Percentiles rank a stretch among this genome's conserved stretches.
Evolutionary conservation across 2,113 vertebrate genomes (phyloP).

Genomic region (Rhinogobius similis): DNA sequence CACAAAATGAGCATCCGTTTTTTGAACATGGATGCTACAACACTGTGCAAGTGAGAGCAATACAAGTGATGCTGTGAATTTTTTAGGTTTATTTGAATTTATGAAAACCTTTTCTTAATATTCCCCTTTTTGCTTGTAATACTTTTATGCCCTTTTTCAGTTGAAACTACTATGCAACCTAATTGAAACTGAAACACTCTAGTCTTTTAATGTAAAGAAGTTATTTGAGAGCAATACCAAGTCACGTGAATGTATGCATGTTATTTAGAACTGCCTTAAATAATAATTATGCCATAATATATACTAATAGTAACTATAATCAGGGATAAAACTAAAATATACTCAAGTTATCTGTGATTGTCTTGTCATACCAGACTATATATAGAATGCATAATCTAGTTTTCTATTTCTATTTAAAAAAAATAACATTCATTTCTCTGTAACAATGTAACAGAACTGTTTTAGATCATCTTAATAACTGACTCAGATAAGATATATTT

Average conservation of each 20-base stretch:
- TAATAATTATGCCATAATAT: neutral
- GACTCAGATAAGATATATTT: neutral
- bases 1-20: conserved; percentile 92
- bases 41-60: conserved; percentile 83
- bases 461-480: neutral
- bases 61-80: conserved; percentile 10
- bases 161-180: conserved; percentile 64
- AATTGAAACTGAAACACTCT: conserved; percentile 8
- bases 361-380: too few species aligned
- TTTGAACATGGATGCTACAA: conserved; percentile 86
- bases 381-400: neutral
- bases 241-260: conserved; percentile 30
- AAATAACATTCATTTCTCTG: neutral
- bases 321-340: neutral
- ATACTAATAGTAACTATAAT: neutral
- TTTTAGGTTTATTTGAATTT: conserved; percentile 2
- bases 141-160: conserved; percentile 41
- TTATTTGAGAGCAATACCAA: conserved; percentile 39
- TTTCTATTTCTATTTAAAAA: neutral
- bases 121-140: conserved; percentile 23
- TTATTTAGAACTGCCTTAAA: neutral
- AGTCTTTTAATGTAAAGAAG: conserved; percentile 11
- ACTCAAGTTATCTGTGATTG: neutral
- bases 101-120: conserved; percentile 2
- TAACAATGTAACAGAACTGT: neutral